phyloP scores from a whole-genome alignment of 2,888 invertebrate species.

The Villa cingulata region DNA sequence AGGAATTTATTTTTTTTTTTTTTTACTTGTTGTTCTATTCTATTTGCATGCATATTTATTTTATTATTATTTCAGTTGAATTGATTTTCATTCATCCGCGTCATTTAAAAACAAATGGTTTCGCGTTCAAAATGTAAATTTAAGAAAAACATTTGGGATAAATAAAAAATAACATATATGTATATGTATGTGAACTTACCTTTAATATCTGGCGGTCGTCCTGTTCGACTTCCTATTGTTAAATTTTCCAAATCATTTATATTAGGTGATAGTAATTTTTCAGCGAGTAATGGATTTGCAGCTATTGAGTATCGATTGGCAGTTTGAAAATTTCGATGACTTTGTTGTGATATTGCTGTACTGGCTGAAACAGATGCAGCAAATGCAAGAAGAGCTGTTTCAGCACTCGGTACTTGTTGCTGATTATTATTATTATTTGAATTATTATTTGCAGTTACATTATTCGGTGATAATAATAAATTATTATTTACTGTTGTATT shows the following conservation, averaged over 20 bases:
- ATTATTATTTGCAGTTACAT: conserved; percentile 8
- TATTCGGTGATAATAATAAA: conserved; percentile 1
- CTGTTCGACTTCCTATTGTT: conserved; percentile 17
- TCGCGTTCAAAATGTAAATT: too few species aligned
- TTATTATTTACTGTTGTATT: conserved; percentile 14
- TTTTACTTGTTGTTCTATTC: neutral
- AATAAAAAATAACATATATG: neutral
- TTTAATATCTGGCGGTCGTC: conserved; percentile 31
- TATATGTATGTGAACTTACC: too few species aligned
- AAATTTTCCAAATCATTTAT: conserved; percentile 21
- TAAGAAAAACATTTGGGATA: too few species aligned
- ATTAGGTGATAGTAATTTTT: conserved; percentile 62
- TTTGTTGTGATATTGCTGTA: conserved; percentile 16
- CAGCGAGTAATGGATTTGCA: conserved; percentile 74
- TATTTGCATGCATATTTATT: neutral
- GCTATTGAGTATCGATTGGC: conserved; percentile 64
- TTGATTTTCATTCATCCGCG: neutral
- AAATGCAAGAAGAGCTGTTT: conserved; percentile 19
- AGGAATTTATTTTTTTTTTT: neutral
- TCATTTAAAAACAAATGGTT: too few species aligned
- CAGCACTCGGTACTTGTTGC: conserved; percentile 13
- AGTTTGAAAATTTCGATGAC: conserved; percentile 28
- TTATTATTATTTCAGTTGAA: neutral
- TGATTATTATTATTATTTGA: conserved; percentile 13
- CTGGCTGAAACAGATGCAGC: conserved; percentile 18